phyloP scores from a whole-genome alignment of 1,140 invertebrate genomes.

The Lepidotrigona ventralis region DNA sequence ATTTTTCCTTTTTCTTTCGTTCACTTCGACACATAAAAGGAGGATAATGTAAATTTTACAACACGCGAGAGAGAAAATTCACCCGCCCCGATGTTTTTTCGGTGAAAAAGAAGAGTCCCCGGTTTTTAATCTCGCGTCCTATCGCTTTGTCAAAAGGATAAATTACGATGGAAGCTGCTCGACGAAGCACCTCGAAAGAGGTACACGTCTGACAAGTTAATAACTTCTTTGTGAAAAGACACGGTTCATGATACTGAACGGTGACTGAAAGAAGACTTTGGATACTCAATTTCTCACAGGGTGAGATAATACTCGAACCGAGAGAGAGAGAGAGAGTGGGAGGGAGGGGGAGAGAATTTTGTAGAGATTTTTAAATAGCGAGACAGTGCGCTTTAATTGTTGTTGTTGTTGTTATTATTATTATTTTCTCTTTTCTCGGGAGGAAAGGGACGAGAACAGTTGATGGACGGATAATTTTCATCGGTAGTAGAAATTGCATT shows the following conservation, averaged over 20 bases:
- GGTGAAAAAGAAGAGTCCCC: background rate
- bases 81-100: too few relatives aligned
- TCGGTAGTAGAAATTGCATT: background rate
- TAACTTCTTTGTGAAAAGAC: constrained; percentile 11
- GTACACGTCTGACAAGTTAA: constrained; percentile 22
- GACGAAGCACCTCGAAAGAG: background rate
- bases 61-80: too few relatives aligned
- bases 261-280: background rate
- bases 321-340: background rate
- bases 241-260: background rate
- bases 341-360: background rate
- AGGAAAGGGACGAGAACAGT: too few relatives aligned
- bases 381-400: background rate
- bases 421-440: too few relatives aligned
- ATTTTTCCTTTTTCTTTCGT: background rate
- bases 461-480: background rate
- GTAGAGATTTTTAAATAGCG: background rate
- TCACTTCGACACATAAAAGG: too few relatives aligned
- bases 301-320: background rate
- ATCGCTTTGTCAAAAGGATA: background rate
- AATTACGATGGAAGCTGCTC: background rate
- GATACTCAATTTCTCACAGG: background rate
- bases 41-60: too few relatives aligned
- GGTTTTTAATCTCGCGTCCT: background rate
- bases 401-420: background rate